Evolutionary conservation across 2,113 vertebrate genomes (phyloP).

Genomic region (Mus pahari): DNA sequence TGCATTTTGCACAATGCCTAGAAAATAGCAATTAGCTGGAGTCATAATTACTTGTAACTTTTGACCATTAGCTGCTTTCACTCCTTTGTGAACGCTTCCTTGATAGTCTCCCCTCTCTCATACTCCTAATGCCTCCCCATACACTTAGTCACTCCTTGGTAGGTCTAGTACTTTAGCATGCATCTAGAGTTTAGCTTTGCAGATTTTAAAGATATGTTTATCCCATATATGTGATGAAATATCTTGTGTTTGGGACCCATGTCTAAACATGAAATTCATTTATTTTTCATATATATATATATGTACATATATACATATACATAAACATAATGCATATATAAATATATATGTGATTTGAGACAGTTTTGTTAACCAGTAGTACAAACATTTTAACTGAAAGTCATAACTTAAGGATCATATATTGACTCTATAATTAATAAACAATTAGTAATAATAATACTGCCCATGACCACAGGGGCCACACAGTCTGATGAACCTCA

Average conservation of each 20-base stretch:
- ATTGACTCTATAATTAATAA: background rate
- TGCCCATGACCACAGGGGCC: background rate
- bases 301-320: too few species aligned
- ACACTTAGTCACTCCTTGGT: background rate
- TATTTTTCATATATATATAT: background rate
- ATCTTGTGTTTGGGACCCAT: background rate
- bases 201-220: background rate
- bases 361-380: background rate
- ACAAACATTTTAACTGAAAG: background rate
- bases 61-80: background rate
- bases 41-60: conserved; percentile 33
- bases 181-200: background rate
- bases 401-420: background rate
- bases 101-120: background rate
- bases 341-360: background rate
- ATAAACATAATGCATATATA: background rate
- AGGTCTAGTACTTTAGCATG: background rate
- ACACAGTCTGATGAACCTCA: background rate
- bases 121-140: background rate
- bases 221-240: background rate
- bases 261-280: background rate
- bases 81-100: conserved; percentile 1
- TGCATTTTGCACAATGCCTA: background rate
- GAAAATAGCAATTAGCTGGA: background rate
- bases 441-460: background rate